Evolutionary conservation across 1,140 invertebrate species (phyloP).

Genomic region (Neocloeon triangulifer): DNA sequence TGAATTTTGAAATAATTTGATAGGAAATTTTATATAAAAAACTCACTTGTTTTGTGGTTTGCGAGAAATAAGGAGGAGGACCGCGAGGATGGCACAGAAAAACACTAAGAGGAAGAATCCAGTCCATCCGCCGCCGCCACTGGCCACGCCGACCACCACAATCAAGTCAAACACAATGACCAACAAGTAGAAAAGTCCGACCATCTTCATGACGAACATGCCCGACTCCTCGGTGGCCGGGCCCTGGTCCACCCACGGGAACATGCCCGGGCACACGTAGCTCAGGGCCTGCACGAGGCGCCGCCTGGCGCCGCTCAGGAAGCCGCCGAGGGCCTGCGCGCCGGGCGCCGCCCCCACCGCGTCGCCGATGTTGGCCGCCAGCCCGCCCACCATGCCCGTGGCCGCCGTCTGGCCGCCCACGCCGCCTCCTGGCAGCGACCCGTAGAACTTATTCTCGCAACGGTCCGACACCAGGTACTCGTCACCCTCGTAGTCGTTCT

Average conservation of each 20-base stretch:
- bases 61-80: conserved; percentile 61
- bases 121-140: conserved; percentile 36
- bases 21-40: too few species aligned
- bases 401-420: conserved; percentile 20
- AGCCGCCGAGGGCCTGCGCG: conserved; percentile 20
- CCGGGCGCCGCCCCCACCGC: conserved; percentile 18
- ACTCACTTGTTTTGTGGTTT: conserved; percentile 76
- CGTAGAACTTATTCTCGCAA: conserved; percentile 70
- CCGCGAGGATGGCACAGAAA: conserved; percentile 47
- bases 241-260: conserved; percentile 69
- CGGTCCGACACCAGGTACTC: conserved; percentile 65
- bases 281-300: conserved; percentile 34
- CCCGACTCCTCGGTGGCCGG: conserved; percentile 61
- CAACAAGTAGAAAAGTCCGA: conserved; percentile 56
- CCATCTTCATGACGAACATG: conserved; percentile 67
- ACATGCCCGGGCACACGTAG: conserved; percentile 61
- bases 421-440: conserved; percentile 18
- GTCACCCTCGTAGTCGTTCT: conserved; percentile 37
- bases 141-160: conserved; percentile 50
- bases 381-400: conserved; percentile 16
- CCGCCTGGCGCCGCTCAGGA: conserved; percentile 19
- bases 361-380: conserved; percentile 19
- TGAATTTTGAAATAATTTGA: too few species aligned
- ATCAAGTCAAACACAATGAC: conserved; percentile 65
- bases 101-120: conserved; percentile 44